Conservation (phyloP, 2,113 vertebrate genomes). For the Cinclus cinclus region DNA sequence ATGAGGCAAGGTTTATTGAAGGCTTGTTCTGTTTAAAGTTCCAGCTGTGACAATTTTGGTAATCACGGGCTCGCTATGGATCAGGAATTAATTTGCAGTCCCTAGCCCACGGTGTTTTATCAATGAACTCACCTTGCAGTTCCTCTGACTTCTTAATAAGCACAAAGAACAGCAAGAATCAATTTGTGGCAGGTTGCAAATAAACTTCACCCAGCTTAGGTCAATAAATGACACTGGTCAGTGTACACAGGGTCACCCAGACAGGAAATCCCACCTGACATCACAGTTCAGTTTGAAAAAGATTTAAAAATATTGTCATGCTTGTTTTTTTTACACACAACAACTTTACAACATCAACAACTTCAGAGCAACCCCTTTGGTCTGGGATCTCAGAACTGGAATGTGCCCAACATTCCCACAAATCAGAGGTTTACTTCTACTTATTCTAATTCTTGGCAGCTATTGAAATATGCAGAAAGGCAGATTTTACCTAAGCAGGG, state of each 20-base stretch:
- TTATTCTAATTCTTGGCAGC: not conserved
- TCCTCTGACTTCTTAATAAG: not conserved
- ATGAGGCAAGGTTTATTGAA: not conserved
- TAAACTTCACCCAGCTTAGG: not conserved
- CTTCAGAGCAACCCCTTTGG: not conserved
- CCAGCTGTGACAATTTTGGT: not conserved
- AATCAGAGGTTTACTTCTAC: not conserved
- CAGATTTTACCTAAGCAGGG: conserved; percentile 88
- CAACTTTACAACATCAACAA: not conserved
- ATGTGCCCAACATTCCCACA: not conserved
- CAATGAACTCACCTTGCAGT: not conserved
- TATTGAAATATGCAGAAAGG: rapidly evolving
- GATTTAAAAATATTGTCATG: no score
- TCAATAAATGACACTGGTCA: not conserved
- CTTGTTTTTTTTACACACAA: not conserved
- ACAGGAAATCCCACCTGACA: not conserved
- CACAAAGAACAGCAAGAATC: not conserved
- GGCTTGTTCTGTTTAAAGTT: not conserved
- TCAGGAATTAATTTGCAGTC: not conserved
- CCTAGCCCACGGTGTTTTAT: not conserved
- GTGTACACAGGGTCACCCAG: not conserved
- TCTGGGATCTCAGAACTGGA: not conserved
- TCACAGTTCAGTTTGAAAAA: not conserved
- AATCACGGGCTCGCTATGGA: not conserved
- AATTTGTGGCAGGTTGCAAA: not conserved